phyloP scores from a whole-genome alignment of 37 sponge, comb jelly and placozoan genomes.

The Beroe forskalii region DNA sequence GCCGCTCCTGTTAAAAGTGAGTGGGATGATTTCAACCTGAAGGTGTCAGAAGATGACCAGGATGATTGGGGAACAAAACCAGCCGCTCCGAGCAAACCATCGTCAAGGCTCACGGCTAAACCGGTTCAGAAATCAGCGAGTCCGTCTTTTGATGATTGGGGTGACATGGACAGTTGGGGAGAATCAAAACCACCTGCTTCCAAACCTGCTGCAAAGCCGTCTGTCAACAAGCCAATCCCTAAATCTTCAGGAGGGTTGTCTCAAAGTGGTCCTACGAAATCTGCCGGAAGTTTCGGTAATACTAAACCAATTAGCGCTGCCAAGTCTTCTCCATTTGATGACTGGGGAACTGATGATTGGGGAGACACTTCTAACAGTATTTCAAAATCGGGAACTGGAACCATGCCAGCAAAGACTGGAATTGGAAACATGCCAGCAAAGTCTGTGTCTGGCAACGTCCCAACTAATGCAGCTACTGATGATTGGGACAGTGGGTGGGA shows the following conservation, averaged over 20 bases:
- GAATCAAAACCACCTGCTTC: background rate
- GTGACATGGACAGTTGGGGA: background rate
- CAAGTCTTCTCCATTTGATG: background rate
- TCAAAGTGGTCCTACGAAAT: too few relatives aligned
- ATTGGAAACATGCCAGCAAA: too few relatives aligned
- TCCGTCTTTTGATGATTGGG: constrained; percentile 3
- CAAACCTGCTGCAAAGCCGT: background rate
- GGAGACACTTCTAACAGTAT: background rate
- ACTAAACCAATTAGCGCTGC: too few relatives aligned
- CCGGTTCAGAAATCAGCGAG: background rate
- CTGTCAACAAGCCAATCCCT: too few relatives aligned
- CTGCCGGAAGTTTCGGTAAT: too few relatives aligned
- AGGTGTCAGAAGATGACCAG: background rate
- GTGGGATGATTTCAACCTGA: constrained; percentile 35
- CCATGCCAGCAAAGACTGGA: too few relatives aligned
- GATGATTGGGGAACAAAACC: background rate
- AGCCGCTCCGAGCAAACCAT: background rate
- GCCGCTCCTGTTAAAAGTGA: background rate
- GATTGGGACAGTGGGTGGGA: constrained; percentile 10
- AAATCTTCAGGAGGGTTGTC: too few relatives aligned
- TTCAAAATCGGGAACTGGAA: too few relatives aligned
- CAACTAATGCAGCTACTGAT: too few relatives aligned
- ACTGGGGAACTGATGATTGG: constrained; percentile 36
- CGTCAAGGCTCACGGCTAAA: background rate
- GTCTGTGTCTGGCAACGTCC: too few relatives aligned